Evolutionary conservation across 2,113 vertebrate genomes (phyloP).

Genomic region (Hyperopisus bebe): DNA sequence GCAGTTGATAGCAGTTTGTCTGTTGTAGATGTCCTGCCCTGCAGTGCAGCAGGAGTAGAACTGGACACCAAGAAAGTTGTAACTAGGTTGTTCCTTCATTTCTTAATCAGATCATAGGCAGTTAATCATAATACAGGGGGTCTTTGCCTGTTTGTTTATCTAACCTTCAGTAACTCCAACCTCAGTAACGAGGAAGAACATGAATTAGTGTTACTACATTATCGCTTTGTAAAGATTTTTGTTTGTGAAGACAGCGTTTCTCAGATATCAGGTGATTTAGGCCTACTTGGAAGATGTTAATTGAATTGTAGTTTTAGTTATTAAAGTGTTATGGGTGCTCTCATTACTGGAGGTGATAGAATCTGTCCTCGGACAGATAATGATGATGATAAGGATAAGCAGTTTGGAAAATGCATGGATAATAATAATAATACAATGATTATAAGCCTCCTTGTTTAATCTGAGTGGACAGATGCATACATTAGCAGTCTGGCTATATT

Average conservation of each 20-base stretch:
- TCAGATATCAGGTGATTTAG: background rate
- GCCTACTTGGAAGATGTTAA: background rate
- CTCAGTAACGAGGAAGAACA: background rate
- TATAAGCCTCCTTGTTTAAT: background rate
- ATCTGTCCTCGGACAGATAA: background rate
- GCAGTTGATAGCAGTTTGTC: background rate
- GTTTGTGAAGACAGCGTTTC: background rate
- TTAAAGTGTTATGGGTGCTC: background rate
- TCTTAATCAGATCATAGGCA: background rate
- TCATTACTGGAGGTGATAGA: background rate
- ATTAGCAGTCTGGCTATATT: background rate
- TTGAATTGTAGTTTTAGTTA: background rate
- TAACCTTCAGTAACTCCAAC: background rate
- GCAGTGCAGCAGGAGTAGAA: background rate
- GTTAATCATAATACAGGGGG: background rate
- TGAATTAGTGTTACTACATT: background rate
- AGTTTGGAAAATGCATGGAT: background rate
- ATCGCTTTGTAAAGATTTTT: background rate
- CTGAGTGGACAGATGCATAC: background rate
- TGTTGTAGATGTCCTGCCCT: background rate
- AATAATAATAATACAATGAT: background rate
- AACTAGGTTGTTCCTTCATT: background rate
- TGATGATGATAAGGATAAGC: no score
- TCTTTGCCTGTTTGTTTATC: background rate
- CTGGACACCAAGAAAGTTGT: background rate